A percentile compares a stretch with the other conserved stretches of the same genome.
Evolutionary conservation across 2,888 invertebrate genomes (phyloP).

Genomic region (Rhopalosiphum nymphaeae): DNA sequence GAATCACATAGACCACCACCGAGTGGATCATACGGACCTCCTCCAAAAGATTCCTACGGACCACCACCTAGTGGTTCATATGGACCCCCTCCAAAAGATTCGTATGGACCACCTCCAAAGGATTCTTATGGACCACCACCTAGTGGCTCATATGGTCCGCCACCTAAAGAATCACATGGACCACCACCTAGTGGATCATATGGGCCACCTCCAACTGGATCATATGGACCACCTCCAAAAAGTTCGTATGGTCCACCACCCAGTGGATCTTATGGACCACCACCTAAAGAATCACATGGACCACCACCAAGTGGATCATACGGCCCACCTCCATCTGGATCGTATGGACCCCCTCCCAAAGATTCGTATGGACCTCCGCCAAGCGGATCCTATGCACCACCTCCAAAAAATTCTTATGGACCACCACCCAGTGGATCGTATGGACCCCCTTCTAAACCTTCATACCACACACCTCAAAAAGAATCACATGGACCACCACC

Average conservation of each 20-base stretch:
- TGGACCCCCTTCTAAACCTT: conserved; percentile 67
- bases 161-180: conserved; percentile 68
- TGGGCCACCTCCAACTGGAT: conserved; percentile 71
- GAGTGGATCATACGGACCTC: conserved; percentile 69
- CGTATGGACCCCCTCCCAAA: conserved; percentile 67
- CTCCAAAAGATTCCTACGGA: conserved; percentile 65
- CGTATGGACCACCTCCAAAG: conserved; percentile 67
- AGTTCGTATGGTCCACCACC: conserved; percentile 70
- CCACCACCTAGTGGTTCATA: conserved; percentile 68
- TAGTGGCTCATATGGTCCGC: conserved; percentile 69
- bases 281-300: conserved; percentile 69
- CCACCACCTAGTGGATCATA: conserved; percentile 68
- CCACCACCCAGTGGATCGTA: conserved; percentile 66
- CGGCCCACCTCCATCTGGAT: conserved; percentile 68
- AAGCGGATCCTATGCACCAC: conserved; percentile 68
- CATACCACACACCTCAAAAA: conserved; percentile 69
- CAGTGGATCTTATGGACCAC: conserved; percentile 69
- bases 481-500: conserved; percentile 68
- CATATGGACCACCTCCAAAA: conserved; percentile 70
- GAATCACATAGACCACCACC: conserved; percentile 68
- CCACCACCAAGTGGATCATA: conserved; percentile 70
- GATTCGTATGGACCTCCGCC: conserved; percentile 70
- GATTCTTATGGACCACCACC: conserved; percentile 70
- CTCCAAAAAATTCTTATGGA: no score
- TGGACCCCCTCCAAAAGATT: conserved; percentile 67